phyloP scores from a whole-genome alignment of 2,113 vertebrate genomes.

The Salvelinus sp. region DNA sequence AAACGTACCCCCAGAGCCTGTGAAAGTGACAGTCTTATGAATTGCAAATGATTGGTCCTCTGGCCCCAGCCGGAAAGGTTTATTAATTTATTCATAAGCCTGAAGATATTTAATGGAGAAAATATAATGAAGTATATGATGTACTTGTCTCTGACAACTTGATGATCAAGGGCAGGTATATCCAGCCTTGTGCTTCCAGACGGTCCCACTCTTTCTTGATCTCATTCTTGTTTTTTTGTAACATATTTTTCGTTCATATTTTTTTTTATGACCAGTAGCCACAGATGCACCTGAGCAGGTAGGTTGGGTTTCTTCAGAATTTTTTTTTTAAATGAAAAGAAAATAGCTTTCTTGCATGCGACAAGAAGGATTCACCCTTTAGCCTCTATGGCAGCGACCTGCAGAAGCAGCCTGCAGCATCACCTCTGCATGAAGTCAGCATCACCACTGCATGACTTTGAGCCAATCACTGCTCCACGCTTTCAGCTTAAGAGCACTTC shows the following conservation, averaged over 20 bases:
- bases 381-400: background rate
- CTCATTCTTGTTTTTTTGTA: slow-evolving; percentile 2
- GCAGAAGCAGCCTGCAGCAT: slow-evolving; percentile 10
- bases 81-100: background rate
- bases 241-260: slow-evolving; percentile 1
- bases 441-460: slow-evolving; percentile 51
- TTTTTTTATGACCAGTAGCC: slow-evolving; percentile 79
- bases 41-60: background rate
- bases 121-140: background rate
- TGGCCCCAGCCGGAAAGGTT: background rate
- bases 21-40: slow-evolving; percentile 14
- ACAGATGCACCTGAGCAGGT: slow-evolving; percentile 85
- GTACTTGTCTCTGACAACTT: slow-evolving; percentile 1
- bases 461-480: slow-evolving; percentile 21
- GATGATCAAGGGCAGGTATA: background rate
- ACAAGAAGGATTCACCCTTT: slow-evolving; percentile 6
- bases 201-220: slow-evolving; percentile 18
- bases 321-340: background rate
- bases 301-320: slow-evolving; percentile 42
- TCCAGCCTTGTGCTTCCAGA: background rate
- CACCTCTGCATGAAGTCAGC: slow-evolving; percentile 60
- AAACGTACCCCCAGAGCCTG: slow-evolving; percentile 4
- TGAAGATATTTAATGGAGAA: slow-evolving; percentile 1
- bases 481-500: background rate
- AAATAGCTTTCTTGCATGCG: slow-evolving; percentile 47